A percentile compares a stretch with the other conserved stretches of the same genome.
Conservation (phyloP, 2,888 invertebrate genomes). For the Magallana nippona region DNA sequence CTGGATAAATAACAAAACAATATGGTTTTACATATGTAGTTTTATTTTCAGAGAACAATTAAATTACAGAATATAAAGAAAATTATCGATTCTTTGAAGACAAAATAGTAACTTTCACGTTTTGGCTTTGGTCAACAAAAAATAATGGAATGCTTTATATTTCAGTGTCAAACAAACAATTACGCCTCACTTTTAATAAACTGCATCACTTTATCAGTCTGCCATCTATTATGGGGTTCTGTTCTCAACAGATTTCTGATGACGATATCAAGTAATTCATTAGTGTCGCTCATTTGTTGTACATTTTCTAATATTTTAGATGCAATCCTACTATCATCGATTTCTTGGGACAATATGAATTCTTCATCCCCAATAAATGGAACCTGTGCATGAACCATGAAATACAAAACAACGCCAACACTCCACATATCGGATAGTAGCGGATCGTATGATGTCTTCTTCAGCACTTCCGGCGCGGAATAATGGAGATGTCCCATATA, state of each 20-base stretch:
- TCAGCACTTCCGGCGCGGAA: constrained; percentile 45
- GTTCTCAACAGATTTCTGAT: neutral
- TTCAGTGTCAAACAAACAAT: too few relatives aligned
- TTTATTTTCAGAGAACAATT: too few relatives aligned
- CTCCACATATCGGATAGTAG: constrained; percentile 59
- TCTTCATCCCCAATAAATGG: constrained; percentile 42
- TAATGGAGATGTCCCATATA: constrained; percentile 58
- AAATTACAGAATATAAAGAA: too few relatives aligned
- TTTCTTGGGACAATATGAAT: constrained; percentile 40
- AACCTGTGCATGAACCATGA: constrained; percentile 45
- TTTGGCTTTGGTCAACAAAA: too few relatives aligned
- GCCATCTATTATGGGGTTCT: neutral
- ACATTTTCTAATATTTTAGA: neutral
- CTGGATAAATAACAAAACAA: too few relatives aligned
- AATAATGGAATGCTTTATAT: neutral
- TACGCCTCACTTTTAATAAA: neutral
- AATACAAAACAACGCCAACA: constrained; percentile 56
- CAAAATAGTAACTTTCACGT: too few relatives aligned
- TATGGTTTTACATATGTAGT: too few relatives aligned
- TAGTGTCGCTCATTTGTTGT: neutral
- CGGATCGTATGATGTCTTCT: constrained; percentile 34
- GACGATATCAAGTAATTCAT: neutral
- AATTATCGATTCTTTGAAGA: too few relatives aligned
- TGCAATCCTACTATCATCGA: neutral
- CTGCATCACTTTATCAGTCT: neutral